Evolutionary conservation across 1,140 invertebrate species (phyloP).

Genomic region (Ericerus pela): DNA sequence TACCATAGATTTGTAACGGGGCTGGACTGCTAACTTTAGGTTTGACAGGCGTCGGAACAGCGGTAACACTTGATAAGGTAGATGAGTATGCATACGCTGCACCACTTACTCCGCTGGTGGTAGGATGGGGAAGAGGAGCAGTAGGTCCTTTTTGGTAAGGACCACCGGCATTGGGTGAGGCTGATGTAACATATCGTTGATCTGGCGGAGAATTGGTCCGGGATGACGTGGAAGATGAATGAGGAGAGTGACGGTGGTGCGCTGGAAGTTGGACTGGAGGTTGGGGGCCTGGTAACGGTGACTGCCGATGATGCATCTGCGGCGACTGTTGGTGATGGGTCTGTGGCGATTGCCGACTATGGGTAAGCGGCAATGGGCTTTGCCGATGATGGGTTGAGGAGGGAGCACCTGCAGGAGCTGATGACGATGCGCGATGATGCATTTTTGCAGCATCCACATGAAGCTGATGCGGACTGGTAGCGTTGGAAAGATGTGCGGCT

Average conservation of each 20-base stretch:
- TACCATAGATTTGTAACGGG: constrained; percentile 60
- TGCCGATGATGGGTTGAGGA: constrained; percentile 20
- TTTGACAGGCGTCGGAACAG: constrained; percentile 35
- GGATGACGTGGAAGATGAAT: constrained; percentile 17
- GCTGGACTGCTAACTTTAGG: constrained; percentile 62
- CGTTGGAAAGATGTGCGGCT: constrained; percentile 20
- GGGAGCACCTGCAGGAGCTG: constrained; percentile 19
- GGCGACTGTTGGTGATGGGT: constrained; percentile 19
- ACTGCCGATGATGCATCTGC: background rate
- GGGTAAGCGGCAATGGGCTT: constrained; percentile 24
- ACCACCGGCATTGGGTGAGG: background rate
- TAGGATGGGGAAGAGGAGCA: constrained; percentile 16
- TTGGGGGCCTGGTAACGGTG: background rate
- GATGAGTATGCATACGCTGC: no score
- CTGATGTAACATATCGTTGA: constrained; percentile 13
- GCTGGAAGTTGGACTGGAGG: background rate
- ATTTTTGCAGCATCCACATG: background rate
- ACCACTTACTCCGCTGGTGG: no score
- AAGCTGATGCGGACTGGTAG: constrained; percentile 14
- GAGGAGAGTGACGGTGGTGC: constrained; percentile 18
- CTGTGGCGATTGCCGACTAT: no score
- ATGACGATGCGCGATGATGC: constrained; percentile 20
- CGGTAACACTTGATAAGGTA: constrained; percentile 27
- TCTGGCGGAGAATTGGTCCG: constrained; percentile 20
- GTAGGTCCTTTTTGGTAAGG: constrained; percentile 25